Evolutionary conservation across 2,797 vertebrate genomes (phyloP).

Genomic region (Brachymystax lenok): DNA sequence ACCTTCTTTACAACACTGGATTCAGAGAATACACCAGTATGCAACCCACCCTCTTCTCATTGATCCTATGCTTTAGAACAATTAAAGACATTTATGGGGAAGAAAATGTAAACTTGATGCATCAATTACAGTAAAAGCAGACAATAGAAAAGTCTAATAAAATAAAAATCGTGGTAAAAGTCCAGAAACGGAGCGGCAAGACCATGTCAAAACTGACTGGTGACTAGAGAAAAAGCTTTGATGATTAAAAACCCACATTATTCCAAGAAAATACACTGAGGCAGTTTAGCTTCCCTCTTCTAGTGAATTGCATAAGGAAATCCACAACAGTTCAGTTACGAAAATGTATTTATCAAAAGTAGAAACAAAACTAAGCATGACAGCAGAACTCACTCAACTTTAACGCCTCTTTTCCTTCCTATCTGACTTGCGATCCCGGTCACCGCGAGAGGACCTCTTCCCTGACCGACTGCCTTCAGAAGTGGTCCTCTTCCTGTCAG

Average conservation of each 20-base stretch:
- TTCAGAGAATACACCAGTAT: not conserved
- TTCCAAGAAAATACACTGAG: not conserved
- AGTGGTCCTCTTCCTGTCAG: slow-evolving; percentile 83
- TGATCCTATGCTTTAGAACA: not conserved
- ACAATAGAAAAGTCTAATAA: not conserved
- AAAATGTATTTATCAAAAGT: slow-evolving; percentile 1
- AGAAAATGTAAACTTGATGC: not conserved
- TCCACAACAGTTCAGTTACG: not conserved
- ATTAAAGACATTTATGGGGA: not conserved
- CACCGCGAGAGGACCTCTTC: slow-evolving; percentile 86
- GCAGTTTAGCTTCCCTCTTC: not conserved
- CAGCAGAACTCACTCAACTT: slow-evolving; percentile 14
- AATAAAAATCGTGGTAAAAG: not conserved
- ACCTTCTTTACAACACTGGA: slow-evolving; percentile 12
- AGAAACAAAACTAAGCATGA: not conserved
- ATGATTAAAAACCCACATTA: not conserved
- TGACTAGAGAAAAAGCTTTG: not conserved
- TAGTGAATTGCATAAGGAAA: not conserved
- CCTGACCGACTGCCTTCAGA: slow-evolving; percentile 85
- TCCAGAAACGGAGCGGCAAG: not conserved
- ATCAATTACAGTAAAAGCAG: slow-evolving; percentile 1
- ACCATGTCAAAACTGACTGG: not conserved
- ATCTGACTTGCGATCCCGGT: slow-evolving; percentile 94
- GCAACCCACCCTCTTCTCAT: not conserved
- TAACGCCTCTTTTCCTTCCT: slow-evolving; percentile 96